Percentiles rank a stretch among this genome's conserved stretches.
These are phyloP conservation scores for Montifringilla adamsi DNA, from an alignment of 2,113 vertebrate species.

Conservation along the genomic window DNA sequence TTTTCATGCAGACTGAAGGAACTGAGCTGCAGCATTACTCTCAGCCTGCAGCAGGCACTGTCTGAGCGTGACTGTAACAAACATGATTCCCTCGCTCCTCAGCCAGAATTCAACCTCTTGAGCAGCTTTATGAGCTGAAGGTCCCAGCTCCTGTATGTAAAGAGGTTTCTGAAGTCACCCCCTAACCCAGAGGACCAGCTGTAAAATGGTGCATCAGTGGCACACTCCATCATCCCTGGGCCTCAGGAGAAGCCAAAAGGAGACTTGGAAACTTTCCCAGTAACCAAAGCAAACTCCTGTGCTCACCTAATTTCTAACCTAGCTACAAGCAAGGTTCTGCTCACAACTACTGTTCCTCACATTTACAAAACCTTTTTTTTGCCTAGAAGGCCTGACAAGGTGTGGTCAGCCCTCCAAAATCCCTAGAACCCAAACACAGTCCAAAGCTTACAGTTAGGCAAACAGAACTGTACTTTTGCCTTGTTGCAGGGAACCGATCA, in stretches of 20 bases:
- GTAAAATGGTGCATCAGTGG: not conserved
- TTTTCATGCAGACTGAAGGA: not conserved
- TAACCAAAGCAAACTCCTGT: not conserved
- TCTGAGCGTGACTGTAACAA: not conserved
- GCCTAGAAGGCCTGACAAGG: not conserved
- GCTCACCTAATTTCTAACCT: not conserved
- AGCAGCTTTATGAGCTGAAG: not conserved
- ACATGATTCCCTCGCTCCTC: fast-evolving
- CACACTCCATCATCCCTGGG: not conserved
- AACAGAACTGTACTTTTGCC: constrained; percentile 8
- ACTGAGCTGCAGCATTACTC: not conserved
- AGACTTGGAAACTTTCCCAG: not conserved
- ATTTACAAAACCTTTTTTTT: not conserved
- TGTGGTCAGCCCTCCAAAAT: not conserved
- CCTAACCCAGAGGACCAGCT: not conserved
- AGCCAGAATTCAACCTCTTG: not conserved
- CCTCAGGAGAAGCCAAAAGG: not conserved
- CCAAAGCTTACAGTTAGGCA: not conserved
- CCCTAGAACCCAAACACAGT: not conserved
- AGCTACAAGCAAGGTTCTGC: not conserved
- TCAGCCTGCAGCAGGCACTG: not conserved
- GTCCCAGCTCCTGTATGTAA: not conserved
- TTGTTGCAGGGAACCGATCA: not conserved
- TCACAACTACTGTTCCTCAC: not conserved
- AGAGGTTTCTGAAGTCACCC: not conserved